Conservation (phyloP, 2,888 invertebrate species). For the Atrina japonica region DNA sequence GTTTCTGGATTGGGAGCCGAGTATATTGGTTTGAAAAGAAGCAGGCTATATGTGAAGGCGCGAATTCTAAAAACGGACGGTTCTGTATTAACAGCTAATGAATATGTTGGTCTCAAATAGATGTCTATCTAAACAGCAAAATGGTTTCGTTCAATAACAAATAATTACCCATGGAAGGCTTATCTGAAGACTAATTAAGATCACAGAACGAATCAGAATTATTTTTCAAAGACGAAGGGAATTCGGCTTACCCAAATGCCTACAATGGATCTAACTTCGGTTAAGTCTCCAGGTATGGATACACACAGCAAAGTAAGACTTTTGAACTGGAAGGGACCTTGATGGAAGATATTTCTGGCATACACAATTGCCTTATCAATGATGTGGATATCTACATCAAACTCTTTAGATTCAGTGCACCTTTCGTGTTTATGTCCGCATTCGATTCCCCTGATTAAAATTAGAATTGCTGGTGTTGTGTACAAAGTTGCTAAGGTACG, state of each 20-base stretch:
- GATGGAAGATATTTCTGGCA: conserved; percentile 14
- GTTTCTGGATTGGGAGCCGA: conserved; percentile 20
- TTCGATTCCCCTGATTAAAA: neutral
- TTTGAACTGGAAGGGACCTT: too few relatives aligned
- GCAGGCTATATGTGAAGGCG: too few relatives aligned
- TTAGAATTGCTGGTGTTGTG: conserved; percentile 2
- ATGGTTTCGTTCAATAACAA: conserved; percentile 11
- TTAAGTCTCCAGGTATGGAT: conserved; percentile 17
- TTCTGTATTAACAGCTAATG: conserved; percentile 10
- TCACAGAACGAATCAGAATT: conserved; percentile 20
- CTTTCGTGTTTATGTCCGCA: too few relatives aligned
- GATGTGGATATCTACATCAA: too few relatives aligned
- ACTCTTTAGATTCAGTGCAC: too few relatives aligned
- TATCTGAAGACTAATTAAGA: conserved; percentile 12
- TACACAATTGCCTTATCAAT: conserved; percentile 21
- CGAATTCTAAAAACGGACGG: conserved; percentile 9
- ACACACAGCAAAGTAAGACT: too few relatives aligned
- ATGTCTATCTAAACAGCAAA: too few relatives aligned
- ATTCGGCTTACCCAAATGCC: conserved; percentile 6
- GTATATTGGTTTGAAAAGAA: conserved; percentile 20
- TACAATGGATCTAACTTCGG: conserved; percentile 22
- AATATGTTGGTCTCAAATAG: conserved; percentile 34
- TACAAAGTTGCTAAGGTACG: conserved; percentile 7
- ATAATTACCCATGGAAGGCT: conserved; percentile 16
- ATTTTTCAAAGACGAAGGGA: too few relatives aligned